Percentiles rank a stretch among this genome's conserved stretches.
Evolutionary conservation across 1,140 invertebrate genomes (phyloP).

Genomic region (Goniozus legneri): DNA sequence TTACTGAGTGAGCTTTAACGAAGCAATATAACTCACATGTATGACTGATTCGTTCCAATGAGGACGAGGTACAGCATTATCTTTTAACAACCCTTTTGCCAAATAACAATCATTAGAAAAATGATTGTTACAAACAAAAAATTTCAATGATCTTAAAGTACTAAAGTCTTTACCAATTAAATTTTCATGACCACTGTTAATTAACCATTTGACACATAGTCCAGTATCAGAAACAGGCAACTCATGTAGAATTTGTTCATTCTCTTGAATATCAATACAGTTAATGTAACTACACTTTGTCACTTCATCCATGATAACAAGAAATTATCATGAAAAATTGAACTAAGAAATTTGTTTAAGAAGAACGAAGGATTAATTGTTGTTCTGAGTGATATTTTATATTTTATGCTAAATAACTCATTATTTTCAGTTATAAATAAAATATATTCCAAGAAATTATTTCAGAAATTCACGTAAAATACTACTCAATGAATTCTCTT

Average conservation of each 20-base stretch:
- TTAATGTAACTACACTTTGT: conserved; percentile 22
- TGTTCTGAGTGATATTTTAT: too few species aligned
- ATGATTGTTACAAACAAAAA: conserved; percentile 19
- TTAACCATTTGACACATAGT: conserved; percentile 22
- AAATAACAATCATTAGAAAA: conserved; percentile 18
- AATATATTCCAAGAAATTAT: too few species aligned
- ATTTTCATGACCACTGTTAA: conserved; percentile 23
- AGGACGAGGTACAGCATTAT: conserved; percentile 17
- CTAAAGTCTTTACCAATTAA: conserved; percentile 14
- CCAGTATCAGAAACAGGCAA: conserved; percentile 18
- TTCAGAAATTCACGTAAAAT: too few species aligned
- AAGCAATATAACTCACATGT: too few species aligned
- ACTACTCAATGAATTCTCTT: too few species aligned
- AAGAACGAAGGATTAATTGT: too few species aligned
- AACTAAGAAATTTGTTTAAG: too few species aligned
- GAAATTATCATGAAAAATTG: too few species aligned
- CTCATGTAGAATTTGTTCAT: conserved; percentile 21
- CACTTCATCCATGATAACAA: conserved; percentile 19
- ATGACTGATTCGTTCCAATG: conserved; percentile 17
- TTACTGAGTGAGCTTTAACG: conserved; percentile 5
- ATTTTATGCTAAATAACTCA: too few species aligned
- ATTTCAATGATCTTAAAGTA: conserved; percentile 17
- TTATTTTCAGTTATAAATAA: too few species aligned
- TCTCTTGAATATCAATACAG: conserved; percentile 12
- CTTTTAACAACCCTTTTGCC: conserved; percentile 15